Conservation (phyloP, 2,888 invertebrate genomes). For the Eilema caniola region DNA sequence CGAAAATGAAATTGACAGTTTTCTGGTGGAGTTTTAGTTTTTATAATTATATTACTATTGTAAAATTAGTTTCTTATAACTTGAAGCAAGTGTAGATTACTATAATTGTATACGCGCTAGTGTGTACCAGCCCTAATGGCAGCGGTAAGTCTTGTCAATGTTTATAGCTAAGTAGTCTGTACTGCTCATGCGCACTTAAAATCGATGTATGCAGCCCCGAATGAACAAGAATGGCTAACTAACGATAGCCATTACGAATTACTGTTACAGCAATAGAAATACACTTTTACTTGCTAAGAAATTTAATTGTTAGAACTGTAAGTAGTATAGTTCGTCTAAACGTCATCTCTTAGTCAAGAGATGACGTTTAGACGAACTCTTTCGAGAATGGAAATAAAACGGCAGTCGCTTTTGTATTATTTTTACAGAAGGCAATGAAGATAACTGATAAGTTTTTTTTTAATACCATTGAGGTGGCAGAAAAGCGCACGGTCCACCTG, state of each 20-base stretch:
- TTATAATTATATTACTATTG: no score
- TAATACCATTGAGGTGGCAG: no score
- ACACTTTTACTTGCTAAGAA: not conserved
- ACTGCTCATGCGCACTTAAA: constrained; percentile 9
- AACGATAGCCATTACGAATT: not conserved
- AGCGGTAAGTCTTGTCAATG: constrained; percentile 14
- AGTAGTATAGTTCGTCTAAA: no score
- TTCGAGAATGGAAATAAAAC: no score
- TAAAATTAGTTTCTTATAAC: not conserved
- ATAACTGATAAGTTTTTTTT: no score
- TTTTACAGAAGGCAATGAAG: no score
- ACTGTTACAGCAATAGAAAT: not conserved
- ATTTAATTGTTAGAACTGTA: not conserved
- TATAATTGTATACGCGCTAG: not conserved
- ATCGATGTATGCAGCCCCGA: constrained; percentile 7
- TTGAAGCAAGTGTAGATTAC: not conserved
- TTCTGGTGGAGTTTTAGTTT: no score
- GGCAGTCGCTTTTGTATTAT: no score
- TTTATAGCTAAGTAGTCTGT: constrained; percentile 14
- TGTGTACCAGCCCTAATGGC: constrained; percentile 6
- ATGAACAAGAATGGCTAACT: constrained; percentile 11
- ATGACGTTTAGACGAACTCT: no score
- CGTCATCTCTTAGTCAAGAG: no score
- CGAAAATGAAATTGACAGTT: no score
- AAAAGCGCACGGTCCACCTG: no score